These are phyloP conservation scores for Tupaia chinensis DNA, from an alignment of 2,113 vertebrate genomes.

Conservation along the genomic window DNA sequence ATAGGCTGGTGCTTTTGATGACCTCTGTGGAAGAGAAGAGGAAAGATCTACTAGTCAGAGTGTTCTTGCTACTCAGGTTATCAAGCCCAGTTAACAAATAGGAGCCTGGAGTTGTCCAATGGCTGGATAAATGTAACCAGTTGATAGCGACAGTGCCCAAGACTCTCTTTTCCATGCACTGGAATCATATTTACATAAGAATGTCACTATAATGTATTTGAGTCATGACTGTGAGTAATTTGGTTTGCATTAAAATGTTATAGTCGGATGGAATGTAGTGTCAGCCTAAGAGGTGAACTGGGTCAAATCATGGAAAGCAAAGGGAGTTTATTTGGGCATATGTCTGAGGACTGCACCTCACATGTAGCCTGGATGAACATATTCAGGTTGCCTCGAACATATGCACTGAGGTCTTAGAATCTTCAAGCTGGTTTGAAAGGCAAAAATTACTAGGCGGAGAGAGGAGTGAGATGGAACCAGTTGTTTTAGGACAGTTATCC, in stretches of 20 bases:
- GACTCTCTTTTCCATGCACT: not conserved
- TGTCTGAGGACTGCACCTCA: too few relatives aligned
- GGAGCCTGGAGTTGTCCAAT: not conserved
- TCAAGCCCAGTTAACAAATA: not conserved
- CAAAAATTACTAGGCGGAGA: too few relatives aligned
- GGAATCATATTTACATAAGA: not conserved
- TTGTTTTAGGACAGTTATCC: too few relatives aligned
- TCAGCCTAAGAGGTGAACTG: too few relatives aligned
- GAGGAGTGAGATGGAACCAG: too few relatives aligned
- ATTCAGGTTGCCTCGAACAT: too few relatives aligned
- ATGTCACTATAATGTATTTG: not conserved
- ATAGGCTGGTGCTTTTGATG: not conserved
- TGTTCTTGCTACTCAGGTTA: not conserved
- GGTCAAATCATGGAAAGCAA: too few relatives aligned
- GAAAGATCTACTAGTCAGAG: not conserved
- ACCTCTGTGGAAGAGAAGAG: not conserved
- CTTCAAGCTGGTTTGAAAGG: too few relatives aligned
- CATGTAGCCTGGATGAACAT: too few relatives aligned
- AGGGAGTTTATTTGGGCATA: too few relatives aligned
- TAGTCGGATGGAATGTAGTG: not conserved
- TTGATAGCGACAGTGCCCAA: not conserved
- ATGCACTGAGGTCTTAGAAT: too few relatives aligned
- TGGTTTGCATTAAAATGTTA: conserved; percentile 28
- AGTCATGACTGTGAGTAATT: not conserved
- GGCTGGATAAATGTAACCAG: not conserved